A percentile compares a stretch with the other conserved stretches of the same genome.
Evolutionary conservation across 23 tunicate genomes (phyloP).

Genomic region (Phallusia fumigata): DNA sequence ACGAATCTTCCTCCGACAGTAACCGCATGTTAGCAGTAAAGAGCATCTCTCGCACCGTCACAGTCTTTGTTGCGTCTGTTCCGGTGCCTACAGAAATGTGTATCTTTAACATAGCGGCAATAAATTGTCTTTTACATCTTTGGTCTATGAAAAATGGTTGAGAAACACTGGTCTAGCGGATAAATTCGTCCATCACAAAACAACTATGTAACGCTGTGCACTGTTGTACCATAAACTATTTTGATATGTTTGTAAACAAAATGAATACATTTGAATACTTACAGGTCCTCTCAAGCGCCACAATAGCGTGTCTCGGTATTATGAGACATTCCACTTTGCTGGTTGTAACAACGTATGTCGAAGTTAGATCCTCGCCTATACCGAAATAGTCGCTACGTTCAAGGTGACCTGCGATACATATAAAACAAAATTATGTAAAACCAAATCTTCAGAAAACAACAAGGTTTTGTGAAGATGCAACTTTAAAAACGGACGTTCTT

Average conservation of each 20-base stretch:
- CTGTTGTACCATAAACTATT: no score
- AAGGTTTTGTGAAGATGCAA: no score
- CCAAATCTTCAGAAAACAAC: no score
- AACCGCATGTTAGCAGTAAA: conserved; percentile 45
- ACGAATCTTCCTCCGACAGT: conserved; percentile 61
- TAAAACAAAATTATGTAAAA: background rate
- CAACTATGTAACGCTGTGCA: no score
- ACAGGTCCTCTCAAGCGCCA: conserved; percentile 67
- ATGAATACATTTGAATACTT: conserved; percentile 1
- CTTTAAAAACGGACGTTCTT: no score
- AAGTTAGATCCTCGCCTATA: conserved; percentile 65
- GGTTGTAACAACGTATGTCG: conserved; percentile 52
- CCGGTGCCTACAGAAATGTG: conserved; percentile 21
- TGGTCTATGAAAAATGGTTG: no score
- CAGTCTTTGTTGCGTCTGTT: conserved; percentile 15
- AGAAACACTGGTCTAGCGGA: no score
- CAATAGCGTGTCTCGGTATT: conserved; percentile 60
- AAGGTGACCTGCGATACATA: conserved; percentile 71
- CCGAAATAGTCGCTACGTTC: conserved; percentile 80
- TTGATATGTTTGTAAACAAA: no score
- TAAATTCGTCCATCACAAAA: no score
- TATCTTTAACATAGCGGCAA: no score
- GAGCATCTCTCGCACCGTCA: conserved; percentile 50
- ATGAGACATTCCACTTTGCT: conserved; percentile 61
- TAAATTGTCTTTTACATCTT: no score